These are phyloP conservation scores for Phengaris alcon DNA, from an alignment of 2,888 invertebrate genomes.

Conservation along the genomic window DNA sequence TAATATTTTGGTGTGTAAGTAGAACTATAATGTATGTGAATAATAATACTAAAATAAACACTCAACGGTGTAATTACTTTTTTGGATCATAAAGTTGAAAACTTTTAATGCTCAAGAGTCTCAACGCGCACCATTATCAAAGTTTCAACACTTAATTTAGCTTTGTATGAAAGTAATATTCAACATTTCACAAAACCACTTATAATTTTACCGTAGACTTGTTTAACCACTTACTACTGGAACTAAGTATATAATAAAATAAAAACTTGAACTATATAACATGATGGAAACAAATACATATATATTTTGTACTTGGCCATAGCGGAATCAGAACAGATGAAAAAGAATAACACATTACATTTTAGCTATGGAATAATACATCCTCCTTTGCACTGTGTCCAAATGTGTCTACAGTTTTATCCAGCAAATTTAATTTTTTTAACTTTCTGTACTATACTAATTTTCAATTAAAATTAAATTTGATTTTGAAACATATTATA, in stretches of 20 bases:
- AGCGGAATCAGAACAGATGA: not conserved
- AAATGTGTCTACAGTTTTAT: no score
- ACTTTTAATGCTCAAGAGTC: conserved; percentile 8
- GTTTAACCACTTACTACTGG: not conserved
- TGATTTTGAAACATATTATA: no score
- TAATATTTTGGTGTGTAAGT: not conserved
- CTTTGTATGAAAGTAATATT: conserved; percentile 5
- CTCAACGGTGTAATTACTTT: not conserved
- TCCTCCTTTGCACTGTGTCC: no score
- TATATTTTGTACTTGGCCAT: not conserved
- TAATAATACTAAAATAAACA: no score
- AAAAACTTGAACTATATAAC: no score
- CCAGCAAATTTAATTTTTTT: no score
- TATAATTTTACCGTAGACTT: not conserved
- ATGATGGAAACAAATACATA: not conserved
- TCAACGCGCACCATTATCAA: not conserved
- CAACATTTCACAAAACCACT: not conserved
- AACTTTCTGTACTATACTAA: no score
- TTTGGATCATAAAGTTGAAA: conserved; percentile 8
- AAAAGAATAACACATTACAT: no score
- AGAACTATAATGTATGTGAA: no score
- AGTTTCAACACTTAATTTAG: conserved; percentile 11
- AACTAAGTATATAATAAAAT: not conserved
- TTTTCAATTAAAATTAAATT: no score
- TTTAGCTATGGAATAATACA: no score